A percentile compares a stretch with the other conserved stretches of the same genome.
Evolutionary conservation across 2,888 invertebrate genomes (phyloP).

Genomic region (Diarsia mendica): DNA sequence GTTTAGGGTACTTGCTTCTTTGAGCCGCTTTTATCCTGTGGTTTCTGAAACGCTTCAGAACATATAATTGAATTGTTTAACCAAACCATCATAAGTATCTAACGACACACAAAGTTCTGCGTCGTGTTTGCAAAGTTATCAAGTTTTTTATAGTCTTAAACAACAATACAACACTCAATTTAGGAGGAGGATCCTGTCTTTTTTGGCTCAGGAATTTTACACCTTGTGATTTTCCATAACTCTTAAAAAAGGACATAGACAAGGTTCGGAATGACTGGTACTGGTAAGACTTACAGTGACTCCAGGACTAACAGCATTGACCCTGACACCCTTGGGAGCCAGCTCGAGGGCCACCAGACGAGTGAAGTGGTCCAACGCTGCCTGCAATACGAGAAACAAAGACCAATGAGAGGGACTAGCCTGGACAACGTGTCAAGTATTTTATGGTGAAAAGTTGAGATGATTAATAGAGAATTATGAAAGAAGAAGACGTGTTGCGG

Average conservation of each 20-base stretch:
- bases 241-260: background rate
- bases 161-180: background rate
- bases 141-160: background rate
- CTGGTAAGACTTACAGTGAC: constrained; percentile 88
- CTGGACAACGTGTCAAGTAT: background rate
- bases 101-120: background rate
- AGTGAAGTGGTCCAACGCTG: constrained; percentile 75
- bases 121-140: background rate
- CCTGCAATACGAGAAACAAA: constrained; percentile 60
- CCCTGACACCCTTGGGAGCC: constrained; percentile 91
- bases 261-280: background rate
- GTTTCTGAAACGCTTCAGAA: background rate
- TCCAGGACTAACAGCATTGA: constrained; percentile 94
- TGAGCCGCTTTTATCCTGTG: background rate
- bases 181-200: too few relatives aligned
- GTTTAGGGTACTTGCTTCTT: background rate
- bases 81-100: background rate
- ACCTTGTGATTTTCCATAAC: background rate
- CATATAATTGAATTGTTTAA: background rate
- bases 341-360: constrained; percentile 92
- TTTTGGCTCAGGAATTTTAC: background rate
- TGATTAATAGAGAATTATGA: too few relatives aligned
- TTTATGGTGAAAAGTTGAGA: background rate
- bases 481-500: too few relatives aligned
- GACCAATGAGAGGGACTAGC: background rate